Conservation (phyloP, 2,888 invertebrate species). For the Piscicola geometra region DNA sequence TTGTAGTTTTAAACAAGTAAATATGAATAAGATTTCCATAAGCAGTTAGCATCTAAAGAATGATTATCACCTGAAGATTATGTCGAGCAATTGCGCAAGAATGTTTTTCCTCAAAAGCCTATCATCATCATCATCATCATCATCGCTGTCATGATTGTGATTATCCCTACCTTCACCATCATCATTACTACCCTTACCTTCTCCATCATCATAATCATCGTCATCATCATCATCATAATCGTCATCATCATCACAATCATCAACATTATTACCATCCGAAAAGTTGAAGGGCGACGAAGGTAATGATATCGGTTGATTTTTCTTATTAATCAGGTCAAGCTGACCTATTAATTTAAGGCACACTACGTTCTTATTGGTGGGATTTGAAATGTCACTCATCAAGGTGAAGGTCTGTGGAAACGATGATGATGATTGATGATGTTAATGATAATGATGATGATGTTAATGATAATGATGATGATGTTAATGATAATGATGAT, state of each 20-base stretch:
- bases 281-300: background rate
- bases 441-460: background rate
- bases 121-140: background rate
- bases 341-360: background rate
- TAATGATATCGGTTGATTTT: background rate
- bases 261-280: background rate
- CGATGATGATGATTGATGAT: background rate
- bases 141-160: background rate
- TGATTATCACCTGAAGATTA: background rate
- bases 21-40: too few species aligned
- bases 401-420: background rate
- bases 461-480: background rate
- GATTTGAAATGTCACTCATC: slow-evolving; percentile 1
- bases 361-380: background rate
- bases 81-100: background rate
- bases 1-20: too few species aligned
- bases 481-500: too few species aligned
- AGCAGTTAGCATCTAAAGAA: too few species aligned
- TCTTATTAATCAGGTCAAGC: background rate
- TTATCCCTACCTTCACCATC: background rate
- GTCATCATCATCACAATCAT: background rate
- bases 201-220: background rate
- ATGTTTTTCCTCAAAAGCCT: background rate
- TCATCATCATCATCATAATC: too few species aligned
- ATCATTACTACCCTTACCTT: background rate